Percentiles rank a stretch among this genome's conserved stretches.
These are phyloP conservation scores for Cryptocephalus moraei DNA, from an alignment of 2,888 invertebrate genomes.

Conservation along the genomic window DNA sequence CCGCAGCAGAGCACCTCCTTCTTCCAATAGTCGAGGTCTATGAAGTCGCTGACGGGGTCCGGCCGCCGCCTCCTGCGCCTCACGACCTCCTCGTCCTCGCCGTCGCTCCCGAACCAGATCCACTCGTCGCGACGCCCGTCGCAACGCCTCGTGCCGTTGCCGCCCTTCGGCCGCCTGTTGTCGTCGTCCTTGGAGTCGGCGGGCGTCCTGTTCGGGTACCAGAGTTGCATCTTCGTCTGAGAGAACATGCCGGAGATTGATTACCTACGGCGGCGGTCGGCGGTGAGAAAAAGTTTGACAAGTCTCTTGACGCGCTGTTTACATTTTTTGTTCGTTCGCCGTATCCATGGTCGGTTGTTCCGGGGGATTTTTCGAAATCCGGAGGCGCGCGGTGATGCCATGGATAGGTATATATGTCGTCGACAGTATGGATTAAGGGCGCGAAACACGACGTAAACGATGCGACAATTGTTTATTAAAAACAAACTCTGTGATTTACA, in stretches of 20 bases:
- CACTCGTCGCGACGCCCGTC: constrained; percentile 29
- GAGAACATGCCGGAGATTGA: neutral
- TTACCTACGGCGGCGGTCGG: too few relatives aligned
- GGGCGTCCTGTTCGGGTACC: neutral
- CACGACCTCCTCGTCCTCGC: constrained; percentile 30
- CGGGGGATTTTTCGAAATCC: too few relatives aligned
- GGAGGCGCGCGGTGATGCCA: too few relatives aligned
- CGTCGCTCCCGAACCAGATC: constrained; percentile 42
- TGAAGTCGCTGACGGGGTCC: constrained; percentile 44
- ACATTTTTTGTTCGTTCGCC: too few relatives aligned
- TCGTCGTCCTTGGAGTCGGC: neutral
- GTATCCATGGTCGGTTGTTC: too few relatives aligned
- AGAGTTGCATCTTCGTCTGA: neutral
- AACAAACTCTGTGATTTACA: too few relatives aligned
- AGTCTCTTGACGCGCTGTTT: too few relatives aligned
- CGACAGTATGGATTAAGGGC: too few relatives aligned
- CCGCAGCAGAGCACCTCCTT: constrained; percentile 60
- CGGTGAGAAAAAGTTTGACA: too few relatives aligned
- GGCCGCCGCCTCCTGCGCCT: constrained; percentile 25
- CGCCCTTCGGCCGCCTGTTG: constrained; percentile 24
- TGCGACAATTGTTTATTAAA: too few relatives aligned
- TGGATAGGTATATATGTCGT: too few relatives aligned
- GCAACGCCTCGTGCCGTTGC: constrained; percentile 32
- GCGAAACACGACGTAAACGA: too few relatives aligned
- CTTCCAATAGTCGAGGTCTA: constrained; percentile 59